These are phyloP conservation scores for Petrosia ficiformis DNA, from an alignment of 37 sponge, comb jelly and placozoan species.

Conservation along the genomic window DNA sequence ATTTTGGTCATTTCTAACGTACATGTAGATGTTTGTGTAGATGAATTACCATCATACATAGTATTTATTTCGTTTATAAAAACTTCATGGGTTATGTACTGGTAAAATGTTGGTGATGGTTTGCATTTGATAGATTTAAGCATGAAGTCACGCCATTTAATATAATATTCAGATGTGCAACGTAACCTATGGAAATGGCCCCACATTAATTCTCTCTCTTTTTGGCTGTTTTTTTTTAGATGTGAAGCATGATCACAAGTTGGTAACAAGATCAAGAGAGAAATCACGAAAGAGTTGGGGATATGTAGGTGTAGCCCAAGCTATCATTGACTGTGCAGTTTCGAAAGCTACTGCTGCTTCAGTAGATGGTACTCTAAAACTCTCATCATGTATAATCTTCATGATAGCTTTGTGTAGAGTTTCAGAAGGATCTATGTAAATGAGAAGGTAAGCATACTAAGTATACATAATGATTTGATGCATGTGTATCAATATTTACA, in stretches of 20 bases:
- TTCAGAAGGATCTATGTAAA: not conserved
- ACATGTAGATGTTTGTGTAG: not conserved
- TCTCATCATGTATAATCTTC: not conserved
- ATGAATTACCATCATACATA: not conserved
- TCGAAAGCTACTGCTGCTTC: not conserved
- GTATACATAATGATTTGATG: too few relatives aligned
- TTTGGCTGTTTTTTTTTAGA: not conserved
- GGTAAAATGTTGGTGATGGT: not conserved
- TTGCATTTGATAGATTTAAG: not conserved
- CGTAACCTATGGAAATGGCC: not conserved
- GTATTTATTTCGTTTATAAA: not conserved
- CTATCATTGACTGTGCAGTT: not conserved
- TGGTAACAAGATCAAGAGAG: not conserved
- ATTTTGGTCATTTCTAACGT: not conserved
- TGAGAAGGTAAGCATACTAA: not conserved
- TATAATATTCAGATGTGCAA: not conserved
- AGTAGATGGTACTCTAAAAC: not conserved
- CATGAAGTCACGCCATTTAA: not conserved
- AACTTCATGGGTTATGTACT: not conserved
- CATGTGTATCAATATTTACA: too few relatives aligned
- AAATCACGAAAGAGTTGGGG: not conserved
- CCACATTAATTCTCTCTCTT: not conserved
- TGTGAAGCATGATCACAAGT: not conserved
- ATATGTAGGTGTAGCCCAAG: not conserved
- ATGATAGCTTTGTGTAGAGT: not conserved